Evolutionary conservation across 2,113 vertebrate genomes (phyloP), one percentile per base, ranked within the genome.

Genomic region (Pogonocichla stellata): DNA sequence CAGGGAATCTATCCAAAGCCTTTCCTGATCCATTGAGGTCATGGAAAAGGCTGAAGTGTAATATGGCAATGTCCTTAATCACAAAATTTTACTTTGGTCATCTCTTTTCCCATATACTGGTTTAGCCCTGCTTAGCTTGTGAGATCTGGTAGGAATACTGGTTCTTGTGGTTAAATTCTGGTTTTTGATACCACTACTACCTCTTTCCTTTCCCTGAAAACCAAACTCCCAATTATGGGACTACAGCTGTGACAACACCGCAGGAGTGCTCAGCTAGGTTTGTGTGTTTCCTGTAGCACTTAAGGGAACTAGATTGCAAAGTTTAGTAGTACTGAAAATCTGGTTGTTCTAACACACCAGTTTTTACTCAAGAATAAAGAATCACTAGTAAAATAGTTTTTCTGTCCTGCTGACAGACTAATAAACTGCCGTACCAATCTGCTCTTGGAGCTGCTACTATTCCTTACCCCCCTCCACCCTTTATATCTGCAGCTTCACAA

Each of bases 401-500:
- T 31, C 67, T 78, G 36, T 70, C 53, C 17, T 84, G 36, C 58
- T 69, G 66, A 36, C 50, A 81, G 33, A 36, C 67, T 38, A 47
- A 62, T 42, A 84, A 56, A 23, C 45, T 1, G 2, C 86, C 62
- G 34, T 62, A 90, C 18, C 45, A 72, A 6, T 45, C 66, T 88
- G 53, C 25, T 53, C 23, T 70, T 61, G 74, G 47, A 84, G 72
- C 40, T 66, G 9, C 47, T 72, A 57, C 47, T 40, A 51, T 33
- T 48, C 14, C 50, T 47, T 12, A 6, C 2, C 5, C 34, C 36
- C 5, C n/a, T 4, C 10, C 23, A 12, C 23, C 7, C 14, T 86
- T 80, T 92, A 88, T 73, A 92, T 94, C 60, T 84, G n/a, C 66
- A 81, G 62, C 79, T 96, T 93, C 78, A 83, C 70, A 82, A 79